Evolutionary conservation across 2,797 vertebrate species (phyloP), one percentile per base, ranked within the genome.

Genomic region (Etheostoma perlongum): DNA sequence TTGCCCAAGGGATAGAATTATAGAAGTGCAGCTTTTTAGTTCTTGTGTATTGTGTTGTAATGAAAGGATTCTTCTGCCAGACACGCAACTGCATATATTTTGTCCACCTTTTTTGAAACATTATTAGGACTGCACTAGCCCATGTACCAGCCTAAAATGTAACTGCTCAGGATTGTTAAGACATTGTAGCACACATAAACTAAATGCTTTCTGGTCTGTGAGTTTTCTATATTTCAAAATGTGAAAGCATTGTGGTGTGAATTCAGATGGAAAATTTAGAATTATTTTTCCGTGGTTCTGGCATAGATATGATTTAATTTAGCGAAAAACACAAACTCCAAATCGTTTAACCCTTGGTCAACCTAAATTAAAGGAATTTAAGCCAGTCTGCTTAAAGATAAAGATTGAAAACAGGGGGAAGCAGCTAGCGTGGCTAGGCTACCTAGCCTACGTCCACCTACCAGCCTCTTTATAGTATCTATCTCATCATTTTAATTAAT

Each of bases 11-110:
- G 67, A 74, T 27, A 12, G 15, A 76, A 60, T 48, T 55, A 60
- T 49, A 46, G 30, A 72, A 21, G 21, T 78, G 49, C 19, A 46
- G 51, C 54, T 65, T 76, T 84, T 64, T 2, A 16, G 4, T 48
- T 69, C 2, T 40, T 57, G 44, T 65, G 46, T 70, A 19, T 76
- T 57, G 62, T 55, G 27, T 19, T 8, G 60, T 74, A 81, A 82
- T 84, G 53, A 73, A 73, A 36, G 21, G 7, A 69, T 73, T 74
- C 4, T 8, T 48, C 73, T 71, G 40, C 5, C 63, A 74, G 69
- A 76, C 76, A 57, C 23, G 25, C 46, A 52, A 55, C 19, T 36
- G 42, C 47, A 53, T 57, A 72, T 70, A 7, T 23, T 77, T 1
- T 40, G 16, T 74, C 48, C 46, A 62, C 10, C 27, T 47, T 46